Base-by-base conservation (phyloP, 2,888 invertebrate genomes). In the Bruchidius siliquastri region DNA sequence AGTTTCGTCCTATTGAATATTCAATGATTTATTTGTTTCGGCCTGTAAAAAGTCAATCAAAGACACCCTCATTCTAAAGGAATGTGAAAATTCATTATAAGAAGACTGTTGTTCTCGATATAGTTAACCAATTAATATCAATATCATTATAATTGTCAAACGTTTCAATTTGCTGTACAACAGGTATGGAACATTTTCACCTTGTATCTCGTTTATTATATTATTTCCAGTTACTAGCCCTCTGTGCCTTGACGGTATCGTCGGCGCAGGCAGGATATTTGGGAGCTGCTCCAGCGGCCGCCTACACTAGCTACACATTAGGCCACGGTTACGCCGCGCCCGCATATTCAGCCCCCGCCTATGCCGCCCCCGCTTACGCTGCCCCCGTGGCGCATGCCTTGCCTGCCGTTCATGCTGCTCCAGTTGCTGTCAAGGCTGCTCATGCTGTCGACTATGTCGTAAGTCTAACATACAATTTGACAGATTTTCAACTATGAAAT, bases 261-360 rank as follows among this genome's bases (percentile, higher is more conserved):
- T 85, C 89, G 69, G 85, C 88, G 22, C 87, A 75, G 72, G 90
- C 88, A 80, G 90, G 90, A 0, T 81, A 90, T 77, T 86, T 84
- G 84, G 87, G 84, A n/a, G 84, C 82, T 22, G 82, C 82, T 8
- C 79, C 81, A n/a, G 83, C 83, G 20, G 80, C 82, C 3, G 79
- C 81, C 18, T 69, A 79, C 66, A 74, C 79, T 30, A 70, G 74
- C 0, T 79, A 78, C 32, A 78, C 78, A 10, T 80, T 82, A 71
- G 74, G 79, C 21, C 77, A 80, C 2, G 79, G 80, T 18, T 72
- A 71, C 20, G 74, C 76, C 20, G 75, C 77, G 20, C 77, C 77
- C 30, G 77, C 78, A 0, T 75, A 73, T 66, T 74, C 79, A 0
- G 76, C 77, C 0, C 78, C 76, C 67, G 77, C 82, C 4, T 71